Base-by-base conservation (phyloP, 2,888 invertebrate species). In the Penaeus monodon region DNA sequence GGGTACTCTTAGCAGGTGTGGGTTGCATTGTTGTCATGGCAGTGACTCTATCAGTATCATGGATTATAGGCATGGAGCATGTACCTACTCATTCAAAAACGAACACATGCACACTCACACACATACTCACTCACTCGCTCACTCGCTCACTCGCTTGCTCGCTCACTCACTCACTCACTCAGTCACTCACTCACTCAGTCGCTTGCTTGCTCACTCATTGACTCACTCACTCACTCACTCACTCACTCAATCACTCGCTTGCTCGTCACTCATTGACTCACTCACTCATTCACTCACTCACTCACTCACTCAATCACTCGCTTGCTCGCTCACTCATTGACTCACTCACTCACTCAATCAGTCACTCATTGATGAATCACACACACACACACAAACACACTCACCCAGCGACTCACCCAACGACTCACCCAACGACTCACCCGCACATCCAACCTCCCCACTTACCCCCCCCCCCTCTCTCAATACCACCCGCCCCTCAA, bases 401-500 rank as follows among this genome's bases (percentile, higher is more conserved):
- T 1, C 70, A 24, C 70, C 0, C 44, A 10, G 1, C 10, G 7
- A 8, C 38, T 38, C 38, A 8, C 38, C 8, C 38, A 1, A 1
- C 17, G 6, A 4, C 68, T 12, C 12, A 12, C 70, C 0, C 44
- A 10, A 8, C 10, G 7, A 8, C 38, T 38, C 38, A 8, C 38
- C 8, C 38, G 6, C 38, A 8, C 33, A 33, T 33, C 3, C 33
- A 33, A 33, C n/a, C 68, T 2, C n/a, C 12, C 68, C 12, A 2
- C 12, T n/a, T 1, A 1, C n/a, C 68, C n/a, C 68, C 2, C n/a
- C n/a, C 7, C 68, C 2, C 17, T 27, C 68, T 17, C 24, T 27
- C 17, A 57, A 49, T 22, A 24, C 22, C 63, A 1, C 27, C 24
- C 38, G 27, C 17, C 64, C 44, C 27, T 27, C 29, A 93, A 97